These are phyloP conservation scores for Equus przewalskii DNA, from an alignment of 2,113 vertebrate genomes.

Conservation along the genomic window DNA sequence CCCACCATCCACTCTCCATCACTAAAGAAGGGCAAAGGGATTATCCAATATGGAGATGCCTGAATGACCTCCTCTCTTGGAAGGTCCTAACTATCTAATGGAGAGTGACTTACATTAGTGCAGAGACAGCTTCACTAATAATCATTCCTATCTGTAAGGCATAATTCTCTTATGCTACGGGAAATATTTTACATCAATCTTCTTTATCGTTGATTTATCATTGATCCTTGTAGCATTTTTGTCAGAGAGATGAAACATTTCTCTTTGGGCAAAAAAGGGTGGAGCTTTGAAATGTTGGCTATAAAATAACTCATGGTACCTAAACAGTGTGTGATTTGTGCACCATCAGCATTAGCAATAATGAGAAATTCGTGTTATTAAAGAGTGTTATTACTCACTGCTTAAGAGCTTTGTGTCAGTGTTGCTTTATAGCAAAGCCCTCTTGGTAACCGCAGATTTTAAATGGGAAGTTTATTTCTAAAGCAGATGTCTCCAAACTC, in stretches of 20 bases:
- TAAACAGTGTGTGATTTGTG: not conserved
- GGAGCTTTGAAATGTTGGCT: not conserved
- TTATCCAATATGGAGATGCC: not conserved
- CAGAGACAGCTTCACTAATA: not conserved
- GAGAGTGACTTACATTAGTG: not conserved
- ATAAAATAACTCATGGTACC: not conserved
- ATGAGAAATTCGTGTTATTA: not conserved
- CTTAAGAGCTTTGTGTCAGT: not conserved
- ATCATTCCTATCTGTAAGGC: not conserved
- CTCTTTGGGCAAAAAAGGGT: not conserved
- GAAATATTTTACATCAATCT: constrained; percentile 21
- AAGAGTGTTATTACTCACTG: not conserved
- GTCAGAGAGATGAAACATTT: not conserved
- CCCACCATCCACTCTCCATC: not conserved
- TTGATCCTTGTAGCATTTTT: not conserved
- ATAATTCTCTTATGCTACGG: not conserved
- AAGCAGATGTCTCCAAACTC: not conserved
- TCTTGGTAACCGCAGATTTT: not conserved
- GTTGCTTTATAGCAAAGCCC: not conserved
- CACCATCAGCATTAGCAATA: not conserved
- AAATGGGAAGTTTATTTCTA: not conserved
- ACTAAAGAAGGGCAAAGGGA: not conserved
- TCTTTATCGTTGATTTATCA: constrained; percentile 44
- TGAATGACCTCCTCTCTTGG: not conserved
- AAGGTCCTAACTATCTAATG: not conserved